phyloP scores from a whole-genome alignment of 1,140 invertebrate genomes.

The Lordiphosa mommai region DNA sequence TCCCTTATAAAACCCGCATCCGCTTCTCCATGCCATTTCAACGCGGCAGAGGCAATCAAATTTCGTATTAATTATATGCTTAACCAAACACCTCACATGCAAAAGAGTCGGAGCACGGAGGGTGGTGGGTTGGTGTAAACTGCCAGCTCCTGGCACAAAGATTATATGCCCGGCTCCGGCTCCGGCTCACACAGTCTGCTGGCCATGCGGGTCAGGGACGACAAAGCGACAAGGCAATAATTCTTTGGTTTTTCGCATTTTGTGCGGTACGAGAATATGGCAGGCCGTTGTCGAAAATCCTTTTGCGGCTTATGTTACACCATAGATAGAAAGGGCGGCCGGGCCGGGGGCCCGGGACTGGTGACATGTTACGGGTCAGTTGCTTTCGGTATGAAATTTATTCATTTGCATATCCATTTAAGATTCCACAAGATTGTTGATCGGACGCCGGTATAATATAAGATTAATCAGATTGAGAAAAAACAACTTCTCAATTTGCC shows the following conservation, averaged over 20 bases:
- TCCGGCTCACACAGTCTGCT: slow-evolving; percentile 41
- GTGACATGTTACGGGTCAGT: slow-evolving; percentile 68
- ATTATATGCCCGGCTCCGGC: slow-evolving; percentile 23
- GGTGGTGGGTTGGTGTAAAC: too few relatives aligned
- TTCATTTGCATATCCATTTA: too few relatives aligned
- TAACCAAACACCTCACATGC: slow-evolving; percentile 59
- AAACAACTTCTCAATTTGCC: too few relatives aligned
- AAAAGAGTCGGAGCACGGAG: slow-evolving; percentile 1
- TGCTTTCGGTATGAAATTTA: slow-evolving; percentile 7
- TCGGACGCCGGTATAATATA: too few relatives aligned
- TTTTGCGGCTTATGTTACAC: slow-evolving; percentile 70
- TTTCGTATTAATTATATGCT: slow-evolving; percentile 76
- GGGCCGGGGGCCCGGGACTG: slow-evolving; percentile 25
- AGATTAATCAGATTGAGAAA: too few relatives aligned
- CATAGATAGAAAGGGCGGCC: slow-evolving; percentile 20
- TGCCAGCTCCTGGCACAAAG: slow-evolving; percentile 43
- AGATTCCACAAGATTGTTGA: too few relatives aligned
- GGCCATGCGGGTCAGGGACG: slow-evolving; percentile 65
- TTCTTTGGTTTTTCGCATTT: slow-evolving; percentile 73
- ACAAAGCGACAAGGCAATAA: slow-evolving; percentile 62
- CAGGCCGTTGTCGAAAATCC: slow-evolving; percentile 67
- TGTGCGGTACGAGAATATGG: too few relatives aligned
- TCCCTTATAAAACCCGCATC: neutral
- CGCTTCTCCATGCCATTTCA: slow-evolving; percentile 29
- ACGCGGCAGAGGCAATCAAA: slow-evolving; percentile 70